Evolutionary conservation across 2,888 invertebrate species (phyloP).

Genomic region (Erebia palarica): DNA sequence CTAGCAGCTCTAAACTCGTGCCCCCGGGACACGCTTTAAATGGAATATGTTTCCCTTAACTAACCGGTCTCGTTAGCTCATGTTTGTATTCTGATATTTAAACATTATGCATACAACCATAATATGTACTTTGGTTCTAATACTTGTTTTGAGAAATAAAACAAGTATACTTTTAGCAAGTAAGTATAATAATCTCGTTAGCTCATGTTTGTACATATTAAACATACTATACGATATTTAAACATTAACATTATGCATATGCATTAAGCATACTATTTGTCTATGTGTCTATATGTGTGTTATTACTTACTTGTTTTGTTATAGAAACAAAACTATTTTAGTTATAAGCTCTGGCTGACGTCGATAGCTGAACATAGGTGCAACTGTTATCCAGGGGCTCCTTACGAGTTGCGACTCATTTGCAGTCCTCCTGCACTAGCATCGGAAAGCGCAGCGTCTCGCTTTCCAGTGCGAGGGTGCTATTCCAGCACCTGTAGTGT

Average conservation of each 20-base stretch:
- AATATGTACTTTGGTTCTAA: not conserved
- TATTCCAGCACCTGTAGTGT: too few species aligned
- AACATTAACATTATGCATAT: not conserved
- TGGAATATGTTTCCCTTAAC: constrained; percentile 16
- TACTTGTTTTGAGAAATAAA: not conserved
- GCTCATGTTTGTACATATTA: constrained; percentile 8
- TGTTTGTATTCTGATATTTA: constrained; percentile 11
- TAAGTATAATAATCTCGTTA: constrained; percentile 2
- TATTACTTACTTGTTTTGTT: not conserved
- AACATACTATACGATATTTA: not conserved
- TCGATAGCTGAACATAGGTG: too few species aligned
- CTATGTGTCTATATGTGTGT: not conserved
- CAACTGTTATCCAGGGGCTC: too few species aligned
- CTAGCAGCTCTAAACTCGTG: constrained; percentile 1
- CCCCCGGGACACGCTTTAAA: constrained; percentile 13
- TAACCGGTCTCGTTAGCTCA: constrained; percentile 20
- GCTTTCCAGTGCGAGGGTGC: too few species aligned
- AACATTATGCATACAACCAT: not conserved
- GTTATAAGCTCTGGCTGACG: too few species aligned
- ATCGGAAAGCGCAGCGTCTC: too few species aligned
- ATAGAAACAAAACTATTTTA: too few species aligned
- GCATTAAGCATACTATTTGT: too few species aligned
- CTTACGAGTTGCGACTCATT: too few species aligned
- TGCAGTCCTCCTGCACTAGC: too few species aligned
- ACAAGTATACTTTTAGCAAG: too few species aligned